Percentiles rank a stretch among this genome's conserved stretches.
Evolutionary conservation across 2,888 invertebrate genomes (phyloP).

Genomic region (Aphelenchoides bicaudatus): DNA sequence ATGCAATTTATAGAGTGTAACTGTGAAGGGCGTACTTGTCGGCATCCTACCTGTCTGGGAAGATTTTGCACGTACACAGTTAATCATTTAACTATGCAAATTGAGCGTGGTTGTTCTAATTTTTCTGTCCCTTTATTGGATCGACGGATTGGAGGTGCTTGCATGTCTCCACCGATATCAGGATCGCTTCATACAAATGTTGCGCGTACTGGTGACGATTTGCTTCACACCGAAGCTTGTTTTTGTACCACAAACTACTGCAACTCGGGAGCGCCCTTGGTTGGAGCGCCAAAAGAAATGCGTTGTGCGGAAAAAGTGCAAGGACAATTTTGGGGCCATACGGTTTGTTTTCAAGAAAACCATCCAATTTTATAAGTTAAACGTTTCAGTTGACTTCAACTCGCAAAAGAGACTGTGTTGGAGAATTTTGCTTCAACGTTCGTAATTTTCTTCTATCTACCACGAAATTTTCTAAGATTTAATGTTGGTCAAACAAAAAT

Average conservation of each 20-base stretch:
- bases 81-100: slow-evolving; percentile 40
- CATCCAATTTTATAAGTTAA: neutral
- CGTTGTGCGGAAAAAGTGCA: slow-evolving; percentile 8
- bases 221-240: slow-evolving; percentile 43
- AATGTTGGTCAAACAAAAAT: too few relatives aligned
- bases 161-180: slow-evolving; percentile 47
- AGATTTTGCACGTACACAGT: slow-evolving; percentile 44
- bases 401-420: neutral
- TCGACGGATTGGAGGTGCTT: slow-evolving; percentile 42
- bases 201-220: slow-evolving; percentile 38
- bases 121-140: slow-evolving; percentile 47
- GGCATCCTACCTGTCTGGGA: slow-evolving; percentile 40
- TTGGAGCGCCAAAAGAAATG: slow-evolving; percentile 12
- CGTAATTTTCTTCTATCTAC: too few relatives aligned
- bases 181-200: slow-evolving; percentile 48
- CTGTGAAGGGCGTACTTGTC: slow-evolving; percentile 44
- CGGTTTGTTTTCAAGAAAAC: neutral
- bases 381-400: slow-evolving; percentile 1
- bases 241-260: slow-evolving; percentile 44
- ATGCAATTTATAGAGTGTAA: slow-evolving; percentile 34
- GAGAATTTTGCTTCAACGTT: slow-evolving; percentile 14
- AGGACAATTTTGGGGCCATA: neutral
- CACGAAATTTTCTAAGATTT: too few relatives aligned
- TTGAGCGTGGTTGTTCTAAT: slow-evolving; percentile 47
- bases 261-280: slow-evolving; percentile 25